phyloP scores from a whole-genome alignment of 2,797 vertebrate species.

The Enteromius paludinosus region DNA sequence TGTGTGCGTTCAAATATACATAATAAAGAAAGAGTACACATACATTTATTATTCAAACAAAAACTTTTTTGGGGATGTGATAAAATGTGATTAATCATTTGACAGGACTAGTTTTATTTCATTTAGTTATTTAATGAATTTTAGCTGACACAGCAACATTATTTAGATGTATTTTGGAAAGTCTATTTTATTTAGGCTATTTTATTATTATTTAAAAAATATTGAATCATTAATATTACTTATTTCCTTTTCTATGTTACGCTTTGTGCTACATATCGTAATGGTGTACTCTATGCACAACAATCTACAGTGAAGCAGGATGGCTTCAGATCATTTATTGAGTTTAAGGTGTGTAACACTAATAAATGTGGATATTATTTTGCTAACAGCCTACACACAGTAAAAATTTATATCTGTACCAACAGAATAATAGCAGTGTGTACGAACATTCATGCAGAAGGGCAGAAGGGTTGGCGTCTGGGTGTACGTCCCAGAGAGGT shows the following conservation, averaged over 20 bases:
- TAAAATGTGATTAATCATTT: too few species aligned
- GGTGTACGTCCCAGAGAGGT: slow-evolving; percentile 64
- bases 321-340: background rate
- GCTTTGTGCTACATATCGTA: background rate
- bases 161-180: background rate
- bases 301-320: background rate
- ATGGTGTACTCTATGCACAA: background rate
- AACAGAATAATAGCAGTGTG: background rate
- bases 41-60: too few species aligned
- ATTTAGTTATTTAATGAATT: background rate
- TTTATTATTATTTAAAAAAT: background rate
- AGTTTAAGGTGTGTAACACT: background rate
- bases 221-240: background rate
- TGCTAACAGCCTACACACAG: background rate
- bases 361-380: background rate
- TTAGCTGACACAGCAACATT: background rate
- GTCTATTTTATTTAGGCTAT: background rate
- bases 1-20: too few species aligned
- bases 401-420: background rate
- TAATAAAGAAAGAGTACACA: too few species aligned
- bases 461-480: slow-evolving; percentile 82
- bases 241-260: background rate
- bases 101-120: background rate
- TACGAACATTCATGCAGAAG: slow-evolving; percentile 87
- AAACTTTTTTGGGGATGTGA: too few species aligned